These are phyloP conservation scores for Bettongia penicillata DNA, from an alignment of 2,113 vertebrate species.

Conservation along the genomic window DNA sequence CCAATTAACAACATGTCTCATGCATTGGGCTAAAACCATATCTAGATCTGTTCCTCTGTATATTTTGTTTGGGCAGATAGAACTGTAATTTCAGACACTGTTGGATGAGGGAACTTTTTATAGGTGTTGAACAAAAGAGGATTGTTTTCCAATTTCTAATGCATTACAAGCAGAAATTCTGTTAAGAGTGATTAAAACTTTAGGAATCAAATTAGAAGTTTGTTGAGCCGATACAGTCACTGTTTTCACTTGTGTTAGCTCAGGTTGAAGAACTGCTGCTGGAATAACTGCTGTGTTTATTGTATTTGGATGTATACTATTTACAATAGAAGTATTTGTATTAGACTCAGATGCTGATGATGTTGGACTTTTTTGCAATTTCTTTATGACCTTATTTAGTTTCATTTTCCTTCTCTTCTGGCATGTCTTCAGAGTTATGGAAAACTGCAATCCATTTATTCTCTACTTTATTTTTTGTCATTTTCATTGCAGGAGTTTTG, in stretches of 20 bases:
- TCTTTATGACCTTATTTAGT: constrained; percentile 79
- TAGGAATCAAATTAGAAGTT: constrained; percentile 86
- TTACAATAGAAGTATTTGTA: not conserved
- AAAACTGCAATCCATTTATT: constrained; percentile 91
- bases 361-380: constrained; percentile 6
- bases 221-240: constrained; percentile 91
- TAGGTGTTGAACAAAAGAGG: constrained; percentile 91
- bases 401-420: constrained; percentile 84
- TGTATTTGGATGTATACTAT: no score
- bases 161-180: constrained; percentile 95
- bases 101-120: constrained; percentile 95
- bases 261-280: constrained; percentile 86
- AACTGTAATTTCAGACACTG: constrained; percentile 89
- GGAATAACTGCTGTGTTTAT: constrained; percentile 77
- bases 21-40: constrained; percentile 95
- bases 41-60: constrained; percentile 95
- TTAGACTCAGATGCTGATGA: constrained; percentile 58
- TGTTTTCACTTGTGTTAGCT: constrained; percentile 90
- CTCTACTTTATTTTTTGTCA: constrained; percentile 91
- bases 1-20: constrained; percentile 96
- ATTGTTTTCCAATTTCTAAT: constrained; percentile 89
- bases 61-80: constrained; percentile 92
- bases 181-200: constrained; percentile 93
- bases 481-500: constrained; percentile 96
- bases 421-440: constrained; percentile 82